A percentile compares a stretch with the other conserved stretches of the same genome.
phyloP scores from a whole-genome alignment of 2,113 vertebrate genomes.

The Sporophila hypoxantha region DNA sequence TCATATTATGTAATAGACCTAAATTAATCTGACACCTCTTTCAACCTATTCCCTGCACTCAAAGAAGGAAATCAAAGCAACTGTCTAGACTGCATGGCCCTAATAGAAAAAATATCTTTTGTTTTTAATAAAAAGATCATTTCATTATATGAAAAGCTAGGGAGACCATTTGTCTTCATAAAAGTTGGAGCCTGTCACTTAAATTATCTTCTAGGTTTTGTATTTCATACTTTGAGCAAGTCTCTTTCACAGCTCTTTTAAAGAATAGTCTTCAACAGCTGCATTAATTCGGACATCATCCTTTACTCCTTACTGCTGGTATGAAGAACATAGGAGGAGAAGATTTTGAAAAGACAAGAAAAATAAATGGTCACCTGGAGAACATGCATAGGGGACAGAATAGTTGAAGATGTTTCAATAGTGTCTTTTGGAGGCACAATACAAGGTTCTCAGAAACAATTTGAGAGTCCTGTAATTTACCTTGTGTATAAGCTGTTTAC shows the following conservation, averaged over 20 bases:
- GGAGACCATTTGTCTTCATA: not conserved
- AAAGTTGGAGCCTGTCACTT: not conserved
- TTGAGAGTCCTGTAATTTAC: not conserved
- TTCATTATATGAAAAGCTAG: not conserved
- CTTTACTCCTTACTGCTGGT: not conserved
- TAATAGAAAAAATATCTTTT: not conserved
- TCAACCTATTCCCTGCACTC: not conserved
- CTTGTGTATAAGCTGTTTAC: not conserved
- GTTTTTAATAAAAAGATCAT: not conserved
- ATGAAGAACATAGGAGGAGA: not conserved
- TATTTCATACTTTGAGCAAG: not conserved
- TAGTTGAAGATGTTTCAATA: not conserved
- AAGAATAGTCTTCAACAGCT: not conserved
- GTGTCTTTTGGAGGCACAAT: not conserved
- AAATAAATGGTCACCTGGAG: not conserved
- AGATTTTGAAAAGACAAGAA: not conserved
- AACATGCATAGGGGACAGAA: not conserved
- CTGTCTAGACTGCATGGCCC: not conserved
- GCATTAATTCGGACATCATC: not conserved
- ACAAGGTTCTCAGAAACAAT: not conserved
- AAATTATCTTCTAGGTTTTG: not conserved
- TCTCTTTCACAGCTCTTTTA: not conserved
- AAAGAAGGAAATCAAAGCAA: not conserved
- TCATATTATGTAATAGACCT: not conserved
- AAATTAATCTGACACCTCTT: not conserved